phyloP scores from a whole-genome alignment of 2,888 invertebrate genomes.

The Watsonalla binaria region DNA sequence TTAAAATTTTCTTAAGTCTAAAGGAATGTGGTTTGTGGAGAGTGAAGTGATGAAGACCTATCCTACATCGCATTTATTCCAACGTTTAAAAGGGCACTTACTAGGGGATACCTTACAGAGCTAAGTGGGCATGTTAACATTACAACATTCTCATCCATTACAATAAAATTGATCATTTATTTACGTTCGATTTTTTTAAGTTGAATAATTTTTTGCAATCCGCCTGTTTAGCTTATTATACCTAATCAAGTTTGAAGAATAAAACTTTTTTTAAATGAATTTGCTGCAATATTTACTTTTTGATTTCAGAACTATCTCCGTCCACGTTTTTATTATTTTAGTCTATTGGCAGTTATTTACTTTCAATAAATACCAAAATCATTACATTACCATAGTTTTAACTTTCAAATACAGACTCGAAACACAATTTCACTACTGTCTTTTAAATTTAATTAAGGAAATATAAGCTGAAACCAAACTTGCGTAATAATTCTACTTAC shows the following conservation, averaged over 20 bases:
- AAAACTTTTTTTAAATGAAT: slow-evolving; percentile 1
- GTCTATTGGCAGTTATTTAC: neutral
- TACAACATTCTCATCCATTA: slow-evolving; percentile 5
- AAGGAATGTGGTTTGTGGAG: slow-evolving; percentile 66
- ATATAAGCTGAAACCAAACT: neutral
- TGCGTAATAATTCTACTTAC: neutral
- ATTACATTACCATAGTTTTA: slow-evolving; percentile 6
- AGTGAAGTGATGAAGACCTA: slow-evolving; percentile 27
- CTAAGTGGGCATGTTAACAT: slow-evolving; percentile 21
- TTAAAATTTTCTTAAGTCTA: slow-evolving; percentile 53
- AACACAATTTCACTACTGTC: slow-evolving; percentile 21
- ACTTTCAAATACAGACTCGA: slow-evolving; percentile 2
- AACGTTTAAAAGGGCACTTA: slow-evolving; percentile 66
- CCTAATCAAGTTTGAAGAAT: too few relatives aligned
- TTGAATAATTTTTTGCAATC: too few relatives aligned
- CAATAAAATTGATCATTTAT: neutral
- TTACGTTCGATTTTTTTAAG: too few relatives aligned
- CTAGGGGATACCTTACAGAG: slow-evolving; percentile 45
- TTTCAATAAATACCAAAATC: slow-evolving; percentile 28
- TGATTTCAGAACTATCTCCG: slow-evolving; percentile 3
- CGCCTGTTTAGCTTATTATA: too few relatives aligned
- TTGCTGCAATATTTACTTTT: slow-evolving; percentile 12
- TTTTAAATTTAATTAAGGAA: slow-evolving; percentile 12
- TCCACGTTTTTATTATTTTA: slow-evolving; percentile 1
- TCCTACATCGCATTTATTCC: slow-evolving; percentile 32